Conservation (phyloP, 2,888 invertebrate genomes). For the Hoplodrina blanda region DNA sequence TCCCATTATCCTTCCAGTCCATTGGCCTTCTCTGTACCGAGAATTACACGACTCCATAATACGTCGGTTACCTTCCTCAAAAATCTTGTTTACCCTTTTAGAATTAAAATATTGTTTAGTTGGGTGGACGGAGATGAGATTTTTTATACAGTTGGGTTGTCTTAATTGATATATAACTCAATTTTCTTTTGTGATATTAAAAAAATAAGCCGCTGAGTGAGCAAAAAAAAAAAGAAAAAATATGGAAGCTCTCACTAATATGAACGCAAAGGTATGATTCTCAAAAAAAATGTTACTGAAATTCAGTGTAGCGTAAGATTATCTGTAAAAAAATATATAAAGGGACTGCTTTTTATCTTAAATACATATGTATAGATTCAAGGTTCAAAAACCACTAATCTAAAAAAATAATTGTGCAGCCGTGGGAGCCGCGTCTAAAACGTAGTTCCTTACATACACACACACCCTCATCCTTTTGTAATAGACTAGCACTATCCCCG, state of each 20-base stretch:
- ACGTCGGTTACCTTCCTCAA: conserved; percentile 24
- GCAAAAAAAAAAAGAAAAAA: conserved; percentile 42
- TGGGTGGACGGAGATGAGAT: conserved; percentile 36
- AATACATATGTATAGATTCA: conserved; percentile 4
- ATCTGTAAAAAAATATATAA: conserved; percentile 23
- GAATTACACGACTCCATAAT: conserved; percentile 34
- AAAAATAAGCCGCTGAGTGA: conserved; percentile 47
- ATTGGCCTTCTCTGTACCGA: too few relatives aligned
- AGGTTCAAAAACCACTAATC: conserved; percentile 15
- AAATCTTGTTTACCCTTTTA: conserved; percentile 29
- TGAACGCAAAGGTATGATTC: conserved; percentile 15
- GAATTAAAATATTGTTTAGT: conserved; percentile 54
- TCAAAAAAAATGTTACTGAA: conserved; percentile 15
- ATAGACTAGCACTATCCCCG: too few relatives aligned
- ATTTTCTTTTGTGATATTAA: conserved; percentile 59
- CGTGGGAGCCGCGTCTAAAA: too few relatives aligned
- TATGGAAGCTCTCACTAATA: conserved; percentile 39
- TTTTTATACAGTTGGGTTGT: conserved; percentile 46
- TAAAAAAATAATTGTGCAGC: neutral
- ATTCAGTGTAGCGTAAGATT: conserved; percentile 27
- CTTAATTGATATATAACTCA: conserved; percentile 54
- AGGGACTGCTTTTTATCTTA: conserved; percentile 11
- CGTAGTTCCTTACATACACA: too few relatives aligned
- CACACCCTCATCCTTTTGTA: too few relatives aligned
- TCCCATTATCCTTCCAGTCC: too few relatives aligned